Percentiles rank a stretch among this genome's conserved stretches.
phyloP scores from a whole-genome alignment of 2,888 invertebrate genomes.

The Yponomeuta malinellus region DNA sequence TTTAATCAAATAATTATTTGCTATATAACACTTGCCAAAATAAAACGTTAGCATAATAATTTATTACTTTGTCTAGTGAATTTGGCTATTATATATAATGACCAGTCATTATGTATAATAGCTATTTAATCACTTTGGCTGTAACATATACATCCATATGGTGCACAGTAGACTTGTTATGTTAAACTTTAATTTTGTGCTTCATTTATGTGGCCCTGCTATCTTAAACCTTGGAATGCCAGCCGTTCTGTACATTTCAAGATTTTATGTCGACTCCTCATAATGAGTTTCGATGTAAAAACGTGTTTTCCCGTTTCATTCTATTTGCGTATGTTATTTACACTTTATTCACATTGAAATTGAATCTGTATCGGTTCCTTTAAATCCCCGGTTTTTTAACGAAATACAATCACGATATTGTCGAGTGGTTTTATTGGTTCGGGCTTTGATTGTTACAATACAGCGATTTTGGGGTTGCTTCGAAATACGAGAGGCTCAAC shows the following conservation, averaged over 20 bases:
- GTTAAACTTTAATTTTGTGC: too few relatives aligned
- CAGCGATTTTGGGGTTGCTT: not conserved
- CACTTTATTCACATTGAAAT: not conserved
- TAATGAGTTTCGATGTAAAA: conserved; percentile 1
- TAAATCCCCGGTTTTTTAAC: not conserved
- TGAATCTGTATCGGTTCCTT: not conserved
- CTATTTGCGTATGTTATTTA: not conserved
- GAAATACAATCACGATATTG: not conserved
- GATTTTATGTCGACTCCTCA: not conserved
- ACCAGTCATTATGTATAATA: too few relatives aligned
- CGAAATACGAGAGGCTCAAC: too few relatives aligned
- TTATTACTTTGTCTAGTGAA: too few relatives aligned
- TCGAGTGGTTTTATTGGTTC: not conserved
- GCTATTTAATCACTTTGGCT: too few relatives aligned
- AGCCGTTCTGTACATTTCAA: not conserved
- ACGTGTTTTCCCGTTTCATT: not conserved
- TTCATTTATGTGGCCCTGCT: too few relatives aligned
- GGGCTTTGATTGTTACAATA: not conserved
- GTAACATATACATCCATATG: too few relatives aligned
- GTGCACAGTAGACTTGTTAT: too few relatives aligned
- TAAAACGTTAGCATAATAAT: too few relatives aligned
- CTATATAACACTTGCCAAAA: too few relatives aligned
- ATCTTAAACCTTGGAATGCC: not conserved
- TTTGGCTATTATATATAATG: too few relatives aligned
- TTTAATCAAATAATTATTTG: too few relatives aligned